Evolutionary conservation across 2,113 vertebrate species (phyloP).

Genomic region (Xiphophorus couchianus): DNA sequence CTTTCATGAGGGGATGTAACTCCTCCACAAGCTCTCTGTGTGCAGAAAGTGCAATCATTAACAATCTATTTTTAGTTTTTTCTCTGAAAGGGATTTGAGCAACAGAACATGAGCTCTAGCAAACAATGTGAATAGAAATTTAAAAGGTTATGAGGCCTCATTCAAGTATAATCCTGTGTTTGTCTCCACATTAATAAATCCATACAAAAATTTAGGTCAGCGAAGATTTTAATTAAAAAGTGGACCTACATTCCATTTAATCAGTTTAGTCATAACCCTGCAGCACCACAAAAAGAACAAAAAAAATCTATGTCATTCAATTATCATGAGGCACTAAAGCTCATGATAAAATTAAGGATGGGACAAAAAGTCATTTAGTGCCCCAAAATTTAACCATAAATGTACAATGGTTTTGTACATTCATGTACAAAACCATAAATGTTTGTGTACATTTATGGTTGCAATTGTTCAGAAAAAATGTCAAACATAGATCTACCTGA

Average conservation of each 20-base stretch:
- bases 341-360: neutral
- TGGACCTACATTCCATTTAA: constrained; percentile 78
- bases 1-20: constrained; percentile 97
- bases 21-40: constrained; percentile 95
- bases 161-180: constrained; percentile 45
- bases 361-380: neutral
- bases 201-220: constrained; percentile 44
- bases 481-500: constrained; percentile 84
- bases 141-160: constrained; percentile 85
- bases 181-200: constrained; percentile 49
- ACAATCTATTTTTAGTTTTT: constrained; percentile 1
- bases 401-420: no score
- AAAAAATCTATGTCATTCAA: neutral
- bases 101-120: constrained; percentile 15
- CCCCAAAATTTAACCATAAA: neutral
- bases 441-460: no score
- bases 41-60: constrained; percentile 22
- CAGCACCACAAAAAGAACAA: neutral
- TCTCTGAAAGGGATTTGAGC: constrained; percentile 15
- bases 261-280: neutral
- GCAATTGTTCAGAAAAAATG: neutral
- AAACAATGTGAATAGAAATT: constrained; percentile 57
- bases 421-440: no score
- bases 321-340: neutral
- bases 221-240: constrained; percentile 27